Conservation (phyloP, 2,113 vertebrate genomes). For the Probosciger aterrimus region DNA sequence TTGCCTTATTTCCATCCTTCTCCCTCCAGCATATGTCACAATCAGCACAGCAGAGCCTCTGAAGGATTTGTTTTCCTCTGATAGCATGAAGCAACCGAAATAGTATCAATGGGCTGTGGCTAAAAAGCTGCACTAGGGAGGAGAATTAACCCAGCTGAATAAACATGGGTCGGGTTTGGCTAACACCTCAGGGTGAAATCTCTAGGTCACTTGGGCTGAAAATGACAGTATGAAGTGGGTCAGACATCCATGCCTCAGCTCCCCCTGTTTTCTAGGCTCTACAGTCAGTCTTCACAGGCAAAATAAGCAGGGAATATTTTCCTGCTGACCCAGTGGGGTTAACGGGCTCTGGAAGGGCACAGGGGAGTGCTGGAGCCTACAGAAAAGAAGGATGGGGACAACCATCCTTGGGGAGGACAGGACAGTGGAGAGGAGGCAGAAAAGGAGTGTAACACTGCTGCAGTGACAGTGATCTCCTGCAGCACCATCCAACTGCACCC, state of each 20-base stretch:
- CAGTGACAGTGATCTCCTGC: background rate
- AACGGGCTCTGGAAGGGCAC: background rate
- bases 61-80: slow-evolving; percentile 16
- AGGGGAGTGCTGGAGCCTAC: background rate
- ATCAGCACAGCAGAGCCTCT: background rate
- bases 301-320: background rate
- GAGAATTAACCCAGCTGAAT: slow-evolving; percentile 12
- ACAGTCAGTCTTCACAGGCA: background rate
- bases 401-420: rapidly evolving
- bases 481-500: background rate
- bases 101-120: background rate
- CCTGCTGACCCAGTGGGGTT: background rate
- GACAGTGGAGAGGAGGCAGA: background rate
- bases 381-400: background rate
- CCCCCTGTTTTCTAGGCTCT: background rate
- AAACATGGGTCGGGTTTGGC: background rate
- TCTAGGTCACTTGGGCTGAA: slow-evolving; percentile 18
- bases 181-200: slow-evolving; percentile 24
- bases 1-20: background rate
- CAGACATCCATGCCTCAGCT: background rate
- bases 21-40: background rate
- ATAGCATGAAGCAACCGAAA: slow-evolving; percentile 1
- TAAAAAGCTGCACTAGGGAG: background rate
- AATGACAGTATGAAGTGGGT: background rate
- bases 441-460: background rate